A percentile compares a stretch with the other conserved stretches of the same genome.
phyloP scores from a whole-genome alignment of 2,888 invertebrate genomes.

The Drepanosiphum platanoidis region DNA sequence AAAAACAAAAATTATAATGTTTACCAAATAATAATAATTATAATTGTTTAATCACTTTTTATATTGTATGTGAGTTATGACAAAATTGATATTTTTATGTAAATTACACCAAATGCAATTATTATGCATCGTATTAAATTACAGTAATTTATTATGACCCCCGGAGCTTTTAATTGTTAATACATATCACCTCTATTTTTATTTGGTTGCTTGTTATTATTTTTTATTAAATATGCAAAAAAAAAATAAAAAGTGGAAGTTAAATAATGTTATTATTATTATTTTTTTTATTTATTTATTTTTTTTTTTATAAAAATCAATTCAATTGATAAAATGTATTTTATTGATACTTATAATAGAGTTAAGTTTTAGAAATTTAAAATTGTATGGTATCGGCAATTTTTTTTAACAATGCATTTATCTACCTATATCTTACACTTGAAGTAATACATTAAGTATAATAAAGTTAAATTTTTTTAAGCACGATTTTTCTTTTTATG shows the following conservation, averaged over 20 bases:
- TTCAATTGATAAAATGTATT: neutral
- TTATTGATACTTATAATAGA: neutral
- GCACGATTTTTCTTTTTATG: neutral
- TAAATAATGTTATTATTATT: neutral
- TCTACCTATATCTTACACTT: constrained; percentile 15
- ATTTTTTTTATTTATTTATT: too few species aligned
- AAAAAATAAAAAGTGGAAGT: neutral
- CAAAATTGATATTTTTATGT: constrained; percentile 2
- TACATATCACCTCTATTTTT: constrained; percentile 44
- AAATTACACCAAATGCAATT: neutral
- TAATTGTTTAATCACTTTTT: constrained; percentile 11
- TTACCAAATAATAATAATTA: neutral
- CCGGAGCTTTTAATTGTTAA: constrained; percentile 20
- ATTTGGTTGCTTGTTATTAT: constrained; percentile 20
- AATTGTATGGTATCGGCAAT: constrained; percentile 18
- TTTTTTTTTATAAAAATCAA: neutral
- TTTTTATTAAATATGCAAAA: constrained; percentile 4
- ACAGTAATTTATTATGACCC: neutral
- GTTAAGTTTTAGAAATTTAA: neutral
- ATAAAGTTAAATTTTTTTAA: constrained; percentile 25
- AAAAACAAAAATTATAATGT: neutral
- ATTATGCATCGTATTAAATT: neutral
- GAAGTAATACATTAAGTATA: neutral
- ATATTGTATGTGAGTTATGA: neutral
- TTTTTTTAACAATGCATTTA: constrained; percentile 46